Conservation (phyloP, 2,797 vertebrate genomes). For the Gastrophryne carolinensis region DNA sequence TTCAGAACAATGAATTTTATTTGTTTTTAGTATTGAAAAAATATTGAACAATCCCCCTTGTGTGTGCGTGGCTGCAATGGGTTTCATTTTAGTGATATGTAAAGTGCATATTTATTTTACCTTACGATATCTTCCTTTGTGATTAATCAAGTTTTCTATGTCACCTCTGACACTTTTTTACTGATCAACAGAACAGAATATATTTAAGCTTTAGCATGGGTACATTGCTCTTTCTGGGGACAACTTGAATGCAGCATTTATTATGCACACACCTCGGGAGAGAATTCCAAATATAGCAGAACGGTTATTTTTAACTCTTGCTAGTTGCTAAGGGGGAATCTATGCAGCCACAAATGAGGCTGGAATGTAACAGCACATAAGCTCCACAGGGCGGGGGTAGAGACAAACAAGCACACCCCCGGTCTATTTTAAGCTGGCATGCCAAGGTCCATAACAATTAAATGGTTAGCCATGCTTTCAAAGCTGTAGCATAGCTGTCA, state of each 20-base stretch:
- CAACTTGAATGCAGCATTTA: slow-evolving; percentile 20
- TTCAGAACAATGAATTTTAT: not conserved
- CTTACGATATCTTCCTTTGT: not conserved
- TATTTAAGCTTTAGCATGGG: not conserved
- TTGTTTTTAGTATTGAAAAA: not conserved
- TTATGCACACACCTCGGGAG: slow-evolving; percentile 29
- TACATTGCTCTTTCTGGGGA: not conserved
- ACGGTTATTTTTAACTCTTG: slow-evolving; percentile 47
- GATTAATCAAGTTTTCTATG: not conserved
- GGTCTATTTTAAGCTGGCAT: not conserved
- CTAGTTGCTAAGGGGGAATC: slow-evolving; percentile 48
- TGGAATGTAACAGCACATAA: not conserved
- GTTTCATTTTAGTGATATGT: not conserved
- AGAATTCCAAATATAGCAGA: slow-evolving; percentile 38
- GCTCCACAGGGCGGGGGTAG: slow-evolving; percentile 12
- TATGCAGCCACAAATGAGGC: not conserved
- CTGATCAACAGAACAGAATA: not conserved
- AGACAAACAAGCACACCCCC: not conserved
- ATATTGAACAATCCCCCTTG: not conserved
- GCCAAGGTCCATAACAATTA: not conserved
- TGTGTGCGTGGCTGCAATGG: not conserved
- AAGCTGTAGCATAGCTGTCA: not conserved
- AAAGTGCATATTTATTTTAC: too few relatives aligned
- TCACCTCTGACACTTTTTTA: not conserved
- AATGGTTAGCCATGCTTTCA: not conserved